Percentiles rank a stretch among this genome's conserved stretches.
Evolutionary conservation across 2,888 invertebrate genomes (phyloP).

Genomic region (Tetanocera ferruginea): DNA sequence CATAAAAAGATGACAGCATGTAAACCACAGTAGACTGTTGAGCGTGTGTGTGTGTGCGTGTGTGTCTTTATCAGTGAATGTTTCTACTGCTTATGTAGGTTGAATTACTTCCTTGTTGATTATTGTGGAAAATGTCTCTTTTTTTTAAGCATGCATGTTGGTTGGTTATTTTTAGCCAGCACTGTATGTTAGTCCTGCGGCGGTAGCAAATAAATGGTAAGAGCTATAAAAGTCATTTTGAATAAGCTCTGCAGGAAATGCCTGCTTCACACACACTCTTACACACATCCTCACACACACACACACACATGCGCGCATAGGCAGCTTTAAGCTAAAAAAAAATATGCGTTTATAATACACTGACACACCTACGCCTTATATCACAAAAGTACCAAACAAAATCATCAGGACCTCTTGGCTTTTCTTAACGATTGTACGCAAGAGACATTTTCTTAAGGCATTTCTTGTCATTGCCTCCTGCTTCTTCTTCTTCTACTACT

Average conservation of each 20-base stretch:
- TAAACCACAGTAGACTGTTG: too few relatives aligned
- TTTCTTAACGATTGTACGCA: neutral
- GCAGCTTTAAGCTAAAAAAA: neutral
- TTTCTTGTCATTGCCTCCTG: neutral
- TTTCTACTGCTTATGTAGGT: neutral
- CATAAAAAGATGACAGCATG: too few relatives aligned
- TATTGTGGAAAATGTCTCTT: neutral
- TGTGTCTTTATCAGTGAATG: too few relatives aligned
- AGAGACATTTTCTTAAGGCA: conserved; percentile 7
- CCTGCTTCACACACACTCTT: neutral
- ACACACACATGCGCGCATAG: neutral
- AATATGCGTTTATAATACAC: neutral
- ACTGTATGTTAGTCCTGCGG: neutral
- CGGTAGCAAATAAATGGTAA: neutral
- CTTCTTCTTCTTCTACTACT: too few relatives aligned
- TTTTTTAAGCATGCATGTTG: neutral
- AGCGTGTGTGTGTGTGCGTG: too few relatives aligned
- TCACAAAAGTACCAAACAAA: neutral
- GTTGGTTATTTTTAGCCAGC: conserved; percentile 1
- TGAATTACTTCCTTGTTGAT: neutral
- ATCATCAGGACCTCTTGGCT: neutral
- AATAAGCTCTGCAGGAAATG: neutral
- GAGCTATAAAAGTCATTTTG: neutral
- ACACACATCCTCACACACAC: too few relatives aligned
- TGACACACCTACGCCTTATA: neutral